Conservation (phyloP, 2,888 invertebrate species). For the Encarsia formosa region DNA sequence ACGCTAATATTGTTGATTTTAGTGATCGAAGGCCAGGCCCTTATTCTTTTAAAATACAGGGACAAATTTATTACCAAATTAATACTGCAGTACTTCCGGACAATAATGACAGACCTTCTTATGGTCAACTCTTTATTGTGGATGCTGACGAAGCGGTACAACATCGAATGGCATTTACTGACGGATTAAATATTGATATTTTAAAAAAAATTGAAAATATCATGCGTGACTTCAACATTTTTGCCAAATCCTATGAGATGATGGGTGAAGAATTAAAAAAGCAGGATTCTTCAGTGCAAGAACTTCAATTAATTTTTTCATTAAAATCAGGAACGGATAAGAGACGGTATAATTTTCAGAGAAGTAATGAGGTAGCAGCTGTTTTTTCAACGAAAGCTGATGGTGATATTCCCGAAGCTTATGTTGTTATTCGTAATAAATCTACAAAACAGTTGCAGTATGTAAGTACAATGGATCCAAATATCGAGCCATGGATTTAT, state of each 20-base stretch:
- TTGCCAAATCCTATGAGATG: slow-evolving; percentile 28
- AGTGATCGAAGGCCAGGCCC: no score
- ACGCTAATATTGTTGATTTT: no score
- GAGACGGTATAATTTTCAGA: slow-evolving; percentile 28
- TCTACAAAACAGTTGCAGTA: slow-evolving; percentile 21
- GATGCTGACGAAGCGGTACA: no score
- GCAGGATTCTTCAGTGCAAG: slow-evolving; percentile 11
- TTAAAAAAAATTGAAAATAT: slow-evolving; percentile 17
- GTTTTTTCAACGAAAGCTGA: slow-evolving; percentile 28
- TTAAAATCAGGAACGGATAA: slow-evolving; percentile 28
- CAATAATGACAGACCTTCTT: no score
- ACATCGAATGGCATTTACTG: slow-evolving; percentile 7
- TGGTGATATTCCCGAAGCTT: slow-evolving; percentile 30
- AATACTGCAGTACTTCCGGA: no score
- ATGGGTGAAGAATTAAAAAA: slow-evolving; percentile 26
- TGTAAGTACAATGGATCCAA: slow-evolving; percentile 29
- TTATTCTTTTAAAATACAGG: no score
- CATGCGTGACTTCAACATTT: slow-evolving; percentile 25
- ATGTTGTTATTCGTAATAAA: slow-evolving; percentile 23
- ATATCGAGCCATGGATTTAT: slow-evolving; percentile 31
- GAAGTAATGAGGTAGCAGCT: slow-evolving; percentile 29
- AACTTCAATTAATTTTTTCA: slow-evolving; percentile 27
- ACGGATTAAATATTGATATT: slow-evolving; percentile 13
- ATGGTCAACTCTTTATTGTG: no score
- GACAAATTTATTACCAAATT: no score